A percentile compares a stretch with the other conserved stretches of the same genome.
phyloP scores from a whole-genome alignment of 1,140 invertebrate species.

The Diorhabda sublineata region DNA sequence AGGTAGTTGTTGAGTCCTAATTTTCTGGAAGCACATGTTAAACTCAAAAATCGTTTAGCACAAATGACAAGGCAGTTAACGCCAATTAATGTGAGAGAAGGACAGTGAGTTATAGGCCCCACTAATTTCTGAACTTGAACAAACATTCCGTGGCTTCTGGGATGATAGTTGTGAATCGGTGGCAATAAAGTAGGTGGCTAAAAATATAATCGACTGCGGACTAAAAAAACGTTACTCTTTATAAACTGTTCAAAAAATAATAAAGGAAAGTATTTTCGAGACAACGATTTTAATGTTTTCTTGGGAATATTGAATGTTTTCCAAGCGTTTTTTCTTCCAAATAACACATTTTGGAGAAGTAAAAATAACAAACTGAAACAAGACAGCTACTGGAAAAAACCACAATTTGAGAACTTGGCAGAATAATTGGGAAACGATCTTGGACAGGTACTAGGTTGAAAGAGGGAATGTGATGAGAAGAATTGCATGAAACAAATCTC shows the following conservation, averaged over 20 bases:
- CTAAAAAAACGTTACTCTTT: not conserved
- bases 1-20: constrained; percentile 33
- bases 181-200: constrained; percentile 8
- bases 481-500: no score
- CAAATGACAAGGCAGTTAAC: constrained; percentile 24
- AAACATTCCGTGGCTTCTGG: constrained; percentile 7
- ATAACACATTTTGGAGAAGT: no score
- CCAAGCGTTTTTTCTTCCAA: no score
- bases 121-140: constrained; percentile 7
- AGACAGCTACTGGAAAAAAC: no score
- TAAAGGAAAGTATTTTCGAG: not conserved
- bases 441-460: no score
- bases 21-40: constrained; percentile 26
- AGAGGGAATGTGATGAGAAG: no score
- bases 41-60: constrained; percentile 20
- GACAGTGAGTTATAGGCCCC: constrained; percentile 14
- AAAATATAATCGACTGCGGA: not conserved
- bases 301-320: not conserved
- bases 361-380: no score
- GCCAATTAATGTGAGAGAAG: constrained; percentile 27
- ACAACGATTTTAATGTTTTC: not conserved
- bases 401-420: no score
- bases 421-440: no score
- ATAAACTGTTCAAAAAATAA: not conserved
- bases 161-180: not conserved